Base-by-base conservation (phyloP, 1,140 invertebrate genomes). In the Oedothorax gibbosus region DNA sequence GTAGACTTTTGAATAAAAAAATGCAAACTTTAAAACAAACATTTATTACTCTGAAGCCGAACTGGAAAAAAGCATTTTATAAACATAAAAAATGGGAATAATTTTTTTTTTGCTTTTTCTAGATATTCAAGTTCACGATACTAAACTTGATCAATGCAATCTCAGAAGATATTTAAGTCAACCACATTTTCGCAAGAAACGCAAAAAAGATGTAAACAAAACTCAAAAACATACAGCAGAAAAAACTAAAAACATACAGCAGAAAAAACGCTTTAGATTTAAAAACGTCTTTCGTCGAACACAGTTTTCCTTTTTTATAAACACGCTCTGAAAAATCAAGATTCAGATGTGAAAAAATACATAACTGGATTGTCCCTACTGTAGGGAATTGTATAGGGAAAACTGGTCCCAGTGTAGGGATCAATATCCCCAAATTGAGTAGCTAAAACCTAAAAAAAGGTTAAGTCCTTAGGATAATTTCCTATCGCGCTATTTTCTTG, bases 61-160 rank as follows among this genome's bases (percentile, higher is more conserved):
- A 35, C 35, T 35, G 35, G 5, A 35, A 35, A 35, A 35, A 35
- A 35, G 35, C 35, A 35, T 35, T 35, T 35, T 1, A 35, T 35
- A 35, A 5, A 35, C 35, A 35, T 35, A 35, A 35, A 35, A 35
- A 35, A 35, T 35, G 14, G 14, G 54, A 71, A 18, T 1, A 53
- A 53, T 53, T 20, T 6, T n/a, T 53, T 7, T n/a, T 69, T 69
- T 15, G 69, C 6, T 53, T 71, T 75, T 75, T 75, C 60, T 20
- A 57, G 15, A 75, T 20, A 60, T 21, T 49, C 12, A 21, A 54
- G 51, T 64, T 51, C 54, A 65, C 75, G 65, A 77, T 65, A 51
- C 56, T 77, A 68, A 68, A 50, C 20, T 62, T 49, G 56, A 79
- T 79, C 77, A 79, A 68, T 79, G 21, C 53, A 68, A 50, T 12